Evolutionary conservation across 2,113 vertebrate genomes (phyloP).

Genomic region (Hoplias malabaricus): DNA sequence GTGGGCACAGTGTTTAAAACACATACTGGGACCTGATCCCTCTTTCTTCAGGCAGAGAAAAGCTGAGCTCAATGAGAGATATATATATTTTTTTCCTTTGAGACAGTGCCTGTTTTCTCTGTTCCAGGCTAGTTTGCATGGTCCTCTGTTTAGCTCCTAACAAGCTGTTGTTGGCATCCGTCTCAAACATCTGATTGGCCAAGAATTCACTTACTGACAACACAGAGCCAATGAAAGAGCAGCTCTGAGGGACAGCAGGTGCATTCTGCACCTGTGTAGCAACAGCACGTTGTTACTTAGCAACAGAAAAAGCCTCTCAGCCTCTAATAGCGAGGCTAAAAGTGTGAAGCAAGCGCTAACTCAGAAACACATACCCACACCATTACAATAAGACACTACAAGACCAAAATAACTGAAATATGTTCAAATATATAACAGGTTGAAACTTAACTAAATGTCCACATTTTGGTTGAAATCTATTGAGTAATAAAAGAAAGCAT

Average conservation of each 20-base stretch:
- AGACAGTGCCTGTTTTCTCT: neutral
- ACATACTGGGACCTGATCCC: too few relatives aligned
- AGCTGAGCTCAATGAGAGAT: too few relatives aligned
- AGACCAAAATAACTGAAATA: neutral
- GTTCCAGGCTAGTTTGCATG: neutral
- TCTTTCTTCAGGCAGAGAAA: too few relatives aligned
- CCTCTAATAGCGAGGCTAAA: constrained; percentile 20
- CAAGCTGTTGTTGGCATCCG: constrained; percentile 23
- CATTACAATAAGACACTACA: neutral
- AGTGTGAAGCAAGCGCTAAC: constrained; percentile 26
- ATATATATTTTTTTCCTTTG: neutral
- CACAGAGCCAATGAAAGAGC: constrained; percentile 43
- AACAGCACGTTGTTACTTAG: constrained; percentile 38
- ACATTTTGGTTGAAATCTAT: too few relatives aligned
- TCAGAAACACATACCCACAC: neutral
- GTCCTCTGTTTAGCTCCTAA: constrained; percentile 2
- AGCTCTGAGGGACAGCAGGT: constrained; percentile 48
- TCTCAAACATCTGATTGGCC: constrained; percentile 31
- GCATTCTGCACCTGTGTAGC: constrained; percentile 49
- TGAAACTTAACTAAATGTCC: constrained; percentile 11
- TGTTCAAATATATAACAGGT: too few relatives aligned
- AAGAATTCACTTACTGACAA: constrained; percentile 21
- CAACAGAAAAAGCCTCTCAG: constrained; percentile 43
- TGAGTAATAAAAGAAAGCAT: too few relatives aligned
- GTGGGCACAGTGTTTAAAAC: too few relatives aligned